phyloP scores from a whole-genome alignment of 2,797 vertebrate genomes.

The Karalla daura region DNA sequence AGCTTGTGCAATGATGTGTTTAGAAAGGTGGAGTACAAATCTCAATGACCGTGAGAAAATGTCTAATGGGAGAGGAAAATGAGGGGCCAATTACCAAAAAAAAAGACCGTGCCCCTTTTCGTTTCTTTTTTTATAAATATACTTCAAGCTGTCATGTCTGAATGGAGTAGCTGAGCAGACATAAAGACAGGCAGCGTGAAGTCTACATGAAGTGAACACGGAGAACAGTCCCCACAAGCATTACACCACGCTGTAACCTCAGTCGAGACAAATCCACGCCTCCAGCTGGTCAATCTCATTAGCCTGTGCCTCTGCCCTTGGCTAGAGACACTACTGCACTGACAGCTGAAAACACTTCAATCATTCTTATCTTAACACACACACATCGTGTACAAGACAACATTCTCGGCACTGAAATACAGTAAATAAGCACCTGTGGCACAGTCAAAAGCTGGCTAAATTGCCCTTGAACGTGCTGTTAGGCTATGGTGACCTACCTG shows the following conservation, averaged over 20 bases:
- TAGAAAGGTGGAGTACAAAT: slow-evolving; percentile 36
- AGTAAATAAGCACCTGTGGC: slow-evolving; percentile 46
- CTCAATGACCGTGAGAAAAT: slow-evolving; percentile 50
- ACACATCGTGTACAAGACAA: slow-evolving; percentile 27
- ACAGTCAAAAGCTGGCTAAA: slow-evolving; percentile 36
- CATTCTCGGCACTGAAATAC: slow-evolving; percentile 15
- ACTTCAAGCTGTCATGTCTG: slow-evolving; percentile 52
- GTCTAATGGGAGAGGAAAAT: slow-evolving; percentile 61
- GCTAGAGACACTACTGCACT: slow-evolving; percentile 16
- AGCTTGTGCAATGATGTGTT: slow-evolving; percentile 46
- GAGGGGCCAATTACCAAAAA: slow-evolving; percentile 56
- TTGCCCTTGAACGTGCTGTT: slow-evolving; percentile 40
- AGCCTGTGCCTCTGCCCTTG: slow-evolving; percentile 17
- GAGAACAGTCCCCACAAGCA: slow-evolving; percentile 55
- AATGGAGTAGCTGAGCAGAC: slow-evolving; percentile 24
- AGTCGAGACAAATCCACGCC: slow-evolving; percentile 46
- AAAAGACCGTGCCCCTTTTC: slow-evolving; percentile 44
- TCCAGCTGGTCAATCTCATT: slow-evolving; percentile 44
- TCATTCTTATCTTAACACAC: slow-evolving; percentile 51
- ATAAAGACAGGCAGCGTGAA: slow-evolving; percentile 27
- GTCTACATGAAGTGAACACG: slow-evolving; percentile 53
- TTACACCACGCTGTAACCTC: slow-evolving; percentile 29
- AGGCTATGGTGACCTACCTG: slow-evolving; percentile 34
- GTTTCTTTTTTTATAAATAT: slow-evolving; percentile 57
- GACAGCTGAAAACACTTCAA: slow-evolving; percentile 40